Conservation (phyloP, 1,140 invertebrate species). For the Drosophila truncata region DNA sequence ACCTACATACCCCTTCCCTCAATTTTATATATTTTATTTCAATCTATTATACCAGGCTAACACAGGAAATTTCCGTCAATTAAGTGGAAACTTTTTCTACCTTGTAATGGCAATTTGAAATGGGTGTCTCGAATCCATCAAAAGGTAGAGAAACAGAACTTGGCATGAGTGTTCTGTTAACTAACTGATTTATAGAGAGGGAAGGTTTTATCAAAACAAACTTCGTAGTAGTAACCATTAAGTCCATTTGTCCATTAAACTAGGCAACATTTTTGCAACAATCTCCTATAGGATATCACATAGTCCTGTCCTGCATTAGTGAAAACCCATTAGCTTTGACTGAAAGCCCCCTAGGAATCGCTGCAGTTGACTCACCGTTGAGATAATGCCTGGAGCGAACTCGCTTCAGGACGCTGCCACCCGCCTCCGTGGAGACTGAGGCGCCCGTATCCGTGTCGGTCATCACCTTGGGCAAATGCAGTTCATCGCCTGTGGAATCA, state of each 20-base stretch:
- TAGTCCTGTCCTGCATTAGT: not conserved
- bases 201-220: too few species aligned
- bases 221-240: too few species aligned
- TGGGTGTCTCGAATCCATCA: not conserved
- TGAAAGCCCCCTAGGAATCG: constrained; percentile 3
- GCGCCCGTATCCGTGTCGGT: constrained; percentile 75
- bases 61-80: constrained; percentile 60
- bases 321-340: not conserved
- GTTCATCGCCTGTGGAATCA: constrained; percentile 69
- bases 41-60: constrained; percentile 6
- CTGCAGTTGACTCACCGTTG: constrained; percentile 69
- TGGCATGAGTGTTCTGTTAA: not conserved
- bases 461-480: constrained; percentile 82
- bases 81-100: constrained; percentile 36
- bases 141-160: not conserved
- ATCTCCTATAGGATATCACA: not conserved
- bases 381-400: constrained; percentile 83
- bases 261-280: not conserved
- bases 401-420: constrained; percentile 66
- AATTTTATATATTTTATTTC: constrained; percentile 2
- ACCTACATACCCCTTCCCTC: not conserved
- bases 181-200: too few species aligned
- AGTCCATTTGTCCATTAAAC: too few species aligned
- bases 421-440: constrained; percentile 72
- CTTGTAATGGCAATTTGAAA: not conserved